Percentiles rank a stretch among this genome's conserved stretches.
phyloP scores from a whole-genome alignment of 2,888 invertebrate genomes.

The Dioctria linearis region DNA sequence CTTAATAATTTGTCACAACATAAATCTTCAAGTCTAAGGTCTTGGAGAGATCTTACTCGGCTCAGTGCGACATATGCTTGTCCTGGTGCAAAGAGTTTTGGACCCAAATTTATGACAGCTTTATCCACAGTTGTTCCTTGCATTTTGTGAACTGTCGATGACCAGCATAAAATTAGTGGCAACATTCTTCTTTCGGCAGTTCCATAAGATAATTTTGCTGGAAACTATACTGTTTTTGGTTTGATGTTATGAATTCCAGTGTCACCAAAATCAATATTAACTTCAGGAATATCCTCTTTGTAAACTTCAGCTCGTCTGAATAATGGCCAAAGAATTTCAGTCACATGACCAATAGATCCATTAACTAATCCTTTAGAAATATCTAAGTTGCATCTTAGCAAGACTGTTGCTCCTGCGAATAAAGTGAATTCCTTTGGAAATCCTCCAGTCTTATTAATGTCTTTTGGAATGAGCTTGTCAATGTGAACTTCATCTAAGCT shows the following conservation, averaged over 20 bases:
- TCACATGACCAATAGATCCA: background rate
- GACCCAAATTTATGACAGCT: constrained; percentile 59
- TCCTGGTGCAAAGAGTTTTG: constrained; percentile 60
- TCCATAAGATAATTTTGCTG: no score
- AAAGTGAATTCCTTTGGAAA: no score
- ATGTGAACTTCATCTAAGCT: no score
- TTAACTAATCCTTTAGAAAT: no score
- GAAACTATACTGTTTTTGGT: background rate
- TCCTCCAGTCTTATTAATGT: no score
- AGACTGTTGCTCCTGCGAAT: no score
- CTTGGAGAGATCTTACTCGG: constrained; percentile 57
- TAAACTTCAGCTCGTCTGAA: background rate
- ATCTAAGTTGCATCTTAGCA: no score
- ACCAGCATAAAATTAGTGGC: constrained; percentile 59
- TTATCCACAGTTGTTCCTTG: background rate
- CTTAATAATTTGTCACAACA: no score
- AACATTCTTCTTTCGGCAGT: no score
- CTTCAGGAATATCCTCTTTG: no score
- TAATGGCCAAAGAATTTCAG: background rate
- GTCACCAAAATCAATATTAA: background rate
- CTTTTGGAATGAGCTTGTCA: no score
- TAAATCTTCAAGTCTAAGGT: constrained; percentile 61
- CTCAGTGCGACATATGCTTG: constrained; percentile 64
- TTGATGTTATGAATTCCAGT: background rate
- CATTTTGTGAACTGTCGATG: constrained; percentile 54